Conservation (phyloP, 2,888 invertebrate genomes). For the Ganaspis brasiliensis region DNA sequence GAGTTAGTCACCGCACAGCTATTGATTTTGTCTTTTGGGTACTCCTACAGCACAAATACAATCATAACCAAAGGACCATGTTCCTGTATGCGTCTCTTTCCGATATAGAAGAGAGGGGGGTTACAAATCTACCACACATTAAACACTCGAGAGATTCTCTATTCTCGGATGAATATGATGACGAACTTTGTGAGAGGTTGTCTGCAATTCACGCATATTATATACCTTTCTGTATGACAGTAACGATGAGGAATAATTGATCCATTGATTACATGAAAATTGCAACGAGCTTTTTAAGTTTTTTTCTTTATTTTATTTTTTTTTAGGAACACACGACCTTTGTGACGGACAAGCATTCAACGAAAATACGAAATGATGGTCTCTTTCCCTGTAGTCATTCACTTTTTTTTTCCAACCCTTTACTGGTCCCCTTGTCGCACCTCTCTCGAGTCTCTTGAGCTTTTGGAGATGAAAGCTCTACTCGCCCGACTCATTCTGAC, state of each 20-base stretch:
- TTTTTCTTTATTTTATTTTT: background rate
- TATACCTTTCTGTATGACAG: background rate
- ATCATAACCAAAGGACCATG: constrained; percentile 54
- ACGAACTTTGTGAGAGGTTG: constrained; percentile 37
- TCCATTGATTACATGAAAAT: constrained; percentile 12
- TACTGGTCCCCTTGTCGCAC: constrained; percentile 10
- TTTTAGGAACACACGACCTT: constrained; percentile 12
- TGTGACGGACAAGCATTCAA: constrained; percentile 55
- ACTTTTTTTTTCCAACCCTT: constrained; percentile 30
- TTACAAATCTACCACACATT: constrained; percentile 76
- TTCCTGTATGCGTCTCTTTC: constrained; percentile 47
- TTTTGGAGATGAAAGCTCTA: constrained; percentile 53
- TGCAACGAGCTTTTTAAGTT: background rate
- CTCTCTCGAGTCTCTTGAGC: constrained; percentile 46
- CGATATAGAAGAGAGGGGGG: constrained; percentile 56
- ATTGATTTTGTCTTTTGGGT: constrained; percentile 79
- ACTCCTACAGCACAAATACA: constrained; percentile 59
- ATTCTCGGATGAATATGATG: constrained; percentile 56
- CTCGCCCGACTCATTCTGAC: constrained; percentile 47
- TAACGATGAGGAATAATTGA: constrained; percentile 1
- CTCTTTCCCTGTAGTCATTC: constrained; percentile 48
- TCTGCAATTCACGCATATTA: background rate
- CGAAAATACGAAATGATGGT: constrained; percentile 52
- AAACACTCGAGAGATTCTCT: constrained; percentile 73
- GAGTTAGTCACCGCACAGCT: constrained; percentile 71